Percentiles rank a stretch among this genome's conserved stretches.
Evolutionary conservation across 2,113 vertebrate genomes (phyloP).

Genomic region (Sylvietta virens): DNA sequence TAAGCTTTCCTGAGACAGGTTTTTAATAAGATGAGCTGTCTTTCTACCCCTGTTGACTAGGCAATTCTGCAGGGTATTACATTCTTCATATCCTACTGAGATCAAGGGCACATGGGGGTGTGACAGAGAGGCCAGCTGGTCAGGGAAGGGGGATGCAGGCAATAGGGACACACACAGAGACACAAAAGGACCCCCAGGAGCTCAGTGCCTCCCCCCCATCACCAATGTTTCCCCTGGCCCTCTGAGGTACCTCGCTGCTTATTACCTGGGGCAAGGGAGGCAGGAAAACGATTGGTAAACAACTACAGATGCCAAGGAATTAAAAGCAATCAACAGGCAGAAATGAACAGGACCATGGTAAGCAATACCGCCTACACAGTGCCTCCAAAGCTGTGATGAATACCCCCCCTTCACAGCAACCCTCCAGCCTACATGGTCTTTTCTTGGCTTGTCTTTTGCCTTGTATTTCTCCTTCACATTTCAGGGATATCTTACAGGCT

Average conservation of each 20-base stretch:
- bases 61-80: neutral
- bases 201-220: neutral
- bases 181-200: neutral
- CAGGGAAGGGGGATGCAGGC: neutral
- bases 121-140: neutral
- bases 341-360: neutral
- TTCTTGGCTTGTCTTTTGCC: neutral
- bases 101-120: neutral
- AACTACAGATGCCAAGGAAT: neutral
- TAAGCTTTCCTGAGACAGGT: neutral
- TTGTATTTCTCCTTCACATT: neutral
- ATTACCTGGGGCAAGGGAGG: neutral
- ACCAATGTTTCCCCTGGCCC: rapidly evolving
- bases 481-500: neutral
- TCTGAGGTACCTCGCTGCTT: neutral
- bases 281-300: neutral
- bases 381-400: neutral
- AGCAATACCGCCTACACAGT: neutral
- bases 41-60: neutral
- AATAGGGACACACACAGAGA: neutral
- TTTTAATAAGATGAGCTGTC: neutral
- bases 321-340: neutral
- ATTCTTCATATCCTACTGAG: neutral
- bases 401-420: neutral
- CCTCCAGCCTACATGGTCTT: neutral